Evolutionary conservation across 2,888 invertebrate genomes (phyloP).

Genomic region (Piscicola geometra): DNA sequence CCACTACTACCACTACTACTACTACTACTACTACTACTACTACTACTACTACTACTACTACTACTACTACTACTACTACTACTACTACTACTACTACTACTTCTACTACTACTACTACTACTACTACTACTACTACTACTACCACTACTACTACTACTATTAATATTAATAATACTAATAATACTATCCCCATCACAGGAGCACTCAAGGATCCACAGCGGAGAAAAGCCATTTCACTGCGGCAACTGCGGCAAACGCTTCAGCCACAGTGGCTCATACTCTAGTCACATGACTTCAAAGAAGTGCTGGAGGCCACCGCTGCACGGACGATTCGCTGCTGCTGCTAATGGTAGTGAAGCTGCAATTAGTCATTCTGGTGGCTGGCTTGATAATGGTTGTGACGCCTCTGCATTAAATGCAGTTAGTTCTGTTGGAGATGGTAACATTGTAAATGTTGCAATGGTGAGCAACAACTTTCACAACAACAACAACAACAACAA

Average conservation of each 20-base stretch:
- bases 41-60: conserved; percentile 12
- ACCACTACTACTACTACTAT: conserved; percentile 7
- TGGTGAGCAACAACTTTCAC: neutral
- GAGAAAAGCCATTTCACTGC: conserved; percentile 79
- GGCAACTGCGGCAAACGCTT: conserved; percentile 97
- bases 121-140: conserved; percentile 12
- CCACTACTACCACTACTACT: conserved; percentile 7
- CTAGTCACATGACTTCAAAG: conserved; percentile 35
- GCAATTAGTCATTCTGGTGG: neutral
- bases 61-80: conserved; percentile 12
- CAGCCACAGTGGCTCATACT: conserved; percentile 68
- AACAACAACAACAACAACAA: neutral
- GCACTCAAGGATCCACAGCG: conserved; percentile 94
- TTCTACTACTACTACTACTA: conserved; percentile 10
- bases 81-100: conserved; percentile 12
- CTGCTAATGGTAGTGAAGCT: neutral
- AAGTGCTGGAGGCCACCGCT: conserved; percentile 27
- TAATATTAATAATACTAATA: no score
- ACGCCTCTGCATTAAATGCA: no score
- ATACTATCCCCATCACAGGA: no score
- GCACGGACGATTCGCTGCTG: neutral
- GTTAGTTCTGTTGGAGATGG: neutral
- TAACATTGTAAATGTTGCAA: neutral
- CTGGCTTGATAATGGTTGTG: neutral
- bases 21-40: conserved; percentile 12